Base-by-base conservation (phyloP, 2,113 vertebrate species). In the Gulo gulo region DNA sequence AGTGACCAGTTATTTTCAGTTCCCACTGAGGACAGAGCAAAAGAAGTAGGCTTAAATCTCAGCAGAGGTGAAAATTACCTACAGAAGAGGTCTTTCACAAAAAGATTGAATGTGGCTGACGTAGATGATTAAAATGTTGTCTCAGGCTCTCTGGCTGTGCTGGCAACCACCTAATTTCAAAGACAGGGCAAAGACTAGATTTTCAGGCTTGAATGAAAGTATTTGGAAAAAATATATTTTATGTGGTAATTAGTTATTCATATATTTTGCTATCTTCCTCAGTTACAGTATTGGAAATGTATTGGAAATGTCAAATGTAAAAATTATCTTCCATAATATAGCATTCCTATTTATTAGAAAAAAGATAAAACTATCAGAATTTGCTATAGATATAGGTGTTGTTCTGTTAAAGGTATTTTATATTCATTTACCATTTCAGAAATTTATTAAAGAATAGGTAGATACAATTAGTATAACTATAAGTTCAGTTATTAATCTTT, bases 401-500 rank as follows among this genome's bases (percentile, higher is more conserved):
- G 31, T 87, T 91, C 61, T 95, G 84, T 85, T 88, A 96, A 88
- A 87, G 36, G 21, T 69, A 79, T 89, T 95, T 88, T 90, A 21
- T 94, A 96, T 97, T 96, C 57, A 63, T 96, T 24, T 79, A 95
- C 29, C 80, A 95, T 94, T 92, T 97, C 90, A 95, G 73, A 87
- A 84, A 95, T 39, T 96, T 97, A 97, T 84, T 96, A 97, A 97
- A 96, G 59, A 83, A 97, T 57, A 88, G 47, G 18, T 84, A 91
- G 61, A 91, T 67, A 67, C 7, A 92, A 88, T 96, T 97, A 95
- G 94, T 96, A 92, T 93, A 83, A 95, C 94, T 96, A 92, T 93
- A 83, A 65, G 73, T 92, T 90, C 57, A 86, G 59, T 96, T 98
- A 98, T 96, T 97, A 97, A 98, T 97, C 52, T 91, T 69, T 69